Conservation (phyloP, 2,113 vertebrate species). For the Archilochus colubris region DNA sequence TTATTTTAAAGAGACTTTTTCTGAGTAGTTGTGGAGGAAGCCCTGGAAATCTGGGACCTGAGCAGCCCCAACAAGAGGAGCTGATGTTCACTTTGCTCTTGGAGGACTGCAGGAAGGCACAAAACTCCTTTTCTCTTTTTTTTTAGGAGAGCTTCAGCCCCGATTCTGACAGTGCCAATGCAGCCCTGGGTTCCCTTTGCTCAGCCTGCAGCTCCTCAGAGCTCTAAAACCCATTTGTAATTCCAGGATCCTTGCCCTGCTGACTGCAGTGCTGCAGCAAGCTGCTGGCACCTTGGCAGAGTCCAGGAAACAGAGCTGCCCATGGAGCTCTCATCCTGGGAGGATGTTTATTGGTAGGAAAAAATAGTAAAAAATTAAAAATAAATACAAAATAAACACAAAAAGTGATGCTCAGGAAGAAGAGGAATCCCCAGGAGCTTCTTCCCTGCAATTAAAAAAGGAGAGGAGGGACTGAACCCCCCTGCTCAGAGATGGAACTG, state of each 20-base stretch:
- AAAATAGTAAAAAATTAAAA: no score
- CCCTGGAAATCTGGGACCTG: not conserved
- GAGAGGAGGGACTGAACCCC: not conserved
- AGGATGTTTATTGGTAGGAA: not conserved
- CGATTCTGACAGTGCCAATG: not conserved
- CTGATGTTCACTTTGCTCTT: accelerated
- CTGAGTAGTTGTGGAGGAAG: not conserved
- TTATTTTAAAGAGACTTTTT: not conserved
- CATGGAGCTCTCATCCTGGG: not conserved
- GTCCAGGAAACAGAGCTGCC: not conserved
- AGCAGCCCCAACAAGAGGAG: not conserved
- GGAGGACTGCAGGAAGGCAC: not conserved
- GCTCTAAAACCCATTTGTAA: no score
- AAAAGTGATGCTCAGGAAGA: not conserved
- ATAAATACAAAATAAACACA: no score
- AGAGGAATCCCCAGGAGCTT: accelerated
- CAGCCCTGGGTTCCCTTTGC: not conserved
- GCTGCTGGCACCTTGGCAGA: not conserved
- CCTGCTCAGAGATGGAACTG: accelerated
- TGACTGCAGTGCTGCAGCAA: not conserved
- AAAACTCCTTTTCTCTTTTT: not conserved
- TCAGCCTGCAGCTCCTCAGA: not conserved
- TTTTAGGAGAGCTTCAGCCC: not conserved
- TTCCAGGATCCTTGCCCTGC: not conserved
- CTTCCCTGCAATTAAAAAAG: not conserved